Conservation (phyloP, 2,113 vertebrate species). For the Heterotis niloticus region DNA sequence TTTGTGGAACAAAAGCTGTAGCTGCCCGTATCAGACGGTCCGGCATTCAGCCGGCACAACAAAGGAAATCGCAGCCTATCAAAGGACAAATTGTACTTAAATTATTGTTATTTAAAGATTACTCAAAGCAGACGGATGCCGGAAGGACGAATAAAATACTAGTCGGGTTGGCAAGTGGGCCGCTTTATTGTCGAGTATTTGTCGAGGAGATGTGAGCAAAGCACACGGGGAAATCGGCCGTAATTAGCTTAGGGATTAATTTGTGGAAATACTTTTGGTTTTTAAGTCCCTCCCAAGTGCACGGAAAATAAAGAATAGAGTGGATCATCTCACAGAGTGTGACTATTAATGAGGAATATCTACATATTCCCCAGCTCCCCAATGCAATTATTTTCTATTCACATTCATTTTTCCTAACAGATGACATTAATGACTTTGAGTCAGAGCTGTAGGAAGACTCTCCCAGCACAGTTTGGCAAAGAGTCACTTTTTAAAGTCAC, state of each 20-base stretch:
- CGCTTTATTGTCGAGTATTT: slow-evolving; percentile 64
- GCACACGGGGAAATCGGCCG: slow-evolving; percentile 55
- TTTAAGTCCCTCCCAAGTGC: slow-evolving; percentile 57
- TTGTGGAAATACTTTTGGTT: slow-evolving; percentile 51
- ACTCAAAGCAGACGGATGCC: neutral
- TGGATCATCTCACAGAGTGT: slow-evolving; percentile 70
- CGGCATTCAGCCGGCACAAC: neutral
- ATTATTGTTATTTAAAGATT: slow-evolving; percentile 16
- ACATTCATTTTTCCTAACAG: slow-evolving; percentile 90
- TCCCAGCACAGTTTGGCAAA: slow-evolving; percentile 62
- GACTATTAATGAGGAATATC: slow-evolving; percentile 81
- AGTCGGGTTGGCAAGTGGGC: slow-evolving; percentile 12
- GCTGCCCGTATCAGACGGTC: neutral
- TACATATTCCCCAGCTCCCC: slow-evolving; percentile 75
- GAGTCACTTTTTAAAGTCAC: slow-evolving; percentile 59
- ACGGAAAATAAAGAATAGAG: slow-evolving; percentile 58
- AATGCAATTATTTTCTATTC: slow-evolving; percentile 90
- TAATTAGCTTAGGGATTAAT: slow-evolving; percentile 75
- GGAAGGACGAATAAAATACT: slow-evolving; percentile 3
- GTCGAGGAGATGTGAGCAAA: slow-evolving; percentile 63
- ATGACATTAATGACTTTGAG: slow-evolving; percentile 91
- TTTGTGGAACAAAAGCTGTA: neutral
- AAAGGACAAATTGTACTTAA: neutral
- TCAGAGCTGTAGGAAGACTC: slow-evolving; percentile 66
- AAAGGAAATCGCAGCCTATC: neutral